Base-by-base conservation (phyloP, 2,113 vertebrate species). In the Laticauda colubrina region DNA sequence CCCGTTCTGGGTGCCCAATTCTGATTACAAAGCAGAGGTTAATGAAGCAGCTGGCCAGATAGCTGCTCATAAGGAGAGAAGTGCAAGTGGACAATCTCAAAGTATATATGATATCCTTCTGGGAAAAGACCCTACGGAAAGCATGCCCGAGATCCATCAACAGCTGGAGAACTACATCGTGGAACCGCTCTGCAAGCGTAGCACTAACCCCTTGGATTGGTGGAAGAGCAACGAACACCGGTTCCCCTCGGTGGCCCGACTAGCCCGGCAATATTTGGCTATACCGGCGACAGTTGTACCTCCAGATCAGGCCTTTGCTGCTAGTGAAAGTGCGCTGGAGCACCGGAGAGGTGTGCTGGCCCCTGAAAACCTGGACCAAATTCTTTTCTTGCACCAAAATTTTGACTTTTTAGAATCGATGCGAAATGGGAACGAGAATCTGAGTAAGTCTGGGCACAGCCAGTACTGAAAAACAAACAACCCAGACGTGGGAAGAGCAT, bases 111-210 rank as follows among this genome's bases (percentile, higher is more conserved):
- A 98, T 89, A 93, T 98, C 92, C 95, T 98, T 21, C 10, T 97
- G 39, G 97, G 97, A 1, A 97, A 96, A 93, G 97, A 97, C 57
- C 97, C 97, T 0, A 97, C 96, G 0, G 97, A 97, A 91, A 95
- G 94, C 29, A 96, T 97, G 97, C 97, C 97, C 0, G 97, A 97
- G 93, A 96, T 97, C 54, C 97, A 97, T 57, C 97, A 96, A 89
- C 97, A 97, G 51, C 94, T 97, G 94, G 97, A 97, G 51, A 97
- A 97, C 87, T 97, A 97, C 91, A 96, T 97, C 0, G 97, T 97
- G 3, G 97, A 98, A 61, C 97, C 97, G 0, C 94, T 98, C 14
- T 97, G 97, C 92, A 97, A 96, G 61, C 97, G 97, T 2, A 97
- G 96, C 95, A 95, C 97, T 3, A 93, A 97, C 26, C 97, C 97